Percentiles rank a stretch among this genome's conserved stretches.
Conservation (phyloP, 2,888 invertebrate genomes). For the Graphium colonna region DNA sequence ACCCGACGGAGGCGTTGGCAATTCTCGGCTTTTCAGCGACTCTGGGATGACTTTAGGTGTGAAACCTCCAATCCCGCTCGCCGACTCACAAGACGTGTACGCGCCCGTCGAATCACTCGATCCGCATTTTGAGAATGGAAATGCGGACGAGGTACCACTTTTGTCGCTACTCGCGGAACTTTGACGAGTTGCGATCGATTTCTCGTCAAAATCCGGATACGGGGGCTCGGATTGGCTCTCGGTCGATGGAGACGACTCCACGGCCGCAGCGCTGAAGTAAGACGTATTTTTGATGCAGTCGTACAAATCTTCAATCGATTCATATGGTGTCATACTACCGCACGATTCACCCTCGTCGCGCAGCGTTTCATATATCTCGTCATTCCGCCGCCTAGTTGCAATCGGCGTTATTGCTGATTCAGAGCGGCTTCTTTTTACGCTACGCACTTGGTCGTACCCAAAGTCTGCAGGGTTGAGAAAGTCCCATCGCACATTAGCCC, state of each 20-base stretch:
- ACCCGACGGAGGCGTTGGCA: conserved; percentile 59
- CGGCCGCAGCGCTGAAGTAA: conserved; percentile 58
- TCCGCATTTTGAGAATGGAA: conserved; percentile 75
- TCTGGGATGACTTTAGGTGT: conserved; percentile 59
- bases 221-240: conserved; percentile 69
- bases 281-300: conserved; percentile 74
- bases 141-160: conserved; percentile 71
- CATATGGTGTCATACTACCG: conserved; percentile 72
- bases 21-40: conserved; percentile 58
- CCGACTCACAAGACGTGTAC: conserved; percentile 71
- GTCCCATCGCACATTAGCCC: conserved; percentile 73
- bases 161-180: conserved; percentile 72
- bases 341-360: conserved; percentile 64
- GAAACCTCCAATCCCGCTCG: conserved; percentile 67
- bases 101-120: conserved; percentile 70
- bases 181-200: conserved; percentile 62
- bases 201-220: conserved; percentile 67
- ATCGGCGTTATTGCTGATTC: conserved; percentile 70
- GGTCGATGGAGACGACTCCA: conserved; percentile 67
- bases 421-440: conserved; percentile 68
- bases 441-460: conserved; percentile 68
- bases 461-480: conserved; percentile 70
- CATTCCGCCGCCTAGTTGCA: conserved; percentile 51
- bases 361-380: conserved; percentile 68
- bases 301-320: conserved; percentile 74